phyloP scores from a whole-genome alignment of 1,140 invertebrate genomes.

The Diplogasteroides magnus region DNA sequence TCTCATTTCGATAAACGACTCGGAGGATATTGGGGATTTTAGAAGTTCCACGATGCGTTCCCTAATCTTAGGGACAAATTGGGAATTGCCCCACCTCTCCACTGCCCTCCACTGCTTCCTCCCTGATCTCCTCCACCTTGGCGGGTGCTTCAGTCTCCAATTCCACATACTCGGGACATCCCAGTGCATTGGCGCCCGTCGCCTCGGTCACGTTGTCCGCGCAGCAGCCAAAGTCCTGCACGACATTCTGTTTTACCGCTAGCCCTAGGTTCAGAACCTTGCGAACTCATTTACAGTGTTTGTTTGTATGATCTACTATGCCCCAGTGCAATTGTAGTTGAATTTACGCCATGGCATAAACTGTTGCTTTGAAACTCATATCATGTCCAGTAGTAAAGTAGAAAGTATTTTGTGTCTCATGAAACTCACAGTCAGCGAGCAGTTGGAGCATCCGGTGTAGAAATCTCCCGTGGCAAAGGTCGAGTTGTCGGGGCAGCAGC shows the following conservation, averaged over 20 bases:
- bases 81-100: slow-evolving; percentile 5
- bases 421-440: slow-evolving; percentile 48
- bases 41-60: not conserved
- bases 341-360: too few species aligned
- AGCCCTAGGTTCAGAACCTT: too few species aligned
- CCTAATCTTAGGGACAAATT: slow-evolving; percentile 19
- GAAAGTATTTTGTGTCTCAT: too few species aligned
- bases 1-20: too few species aligned
- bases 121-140: slow-evolving; percentile 37
- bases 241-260: not conserved
- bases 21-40: too few species aligned
- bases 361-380: too few species aligned
- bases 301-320: too few species aligned
- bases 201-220: slow-evolving; percentile 50
- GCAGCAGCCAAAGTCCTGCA: slow-evolving; percentile 52
- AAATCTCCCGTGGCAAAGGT: slow-evolving; percentile 72
- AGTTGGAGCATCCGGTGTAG: slow-evolving; percentile 68
- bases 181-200: slow-evolving; percentile 42
- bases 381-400: too few species aligned
- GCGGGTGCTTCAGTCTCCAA: slow-evolving; percentile 27
- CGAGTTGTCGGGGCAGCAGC: slow-evolving; percentile 64
- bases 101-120: slow-evolving; percentile 19
- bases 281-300: too few species aligned
- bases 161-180: slow-evolving; percentile 61
- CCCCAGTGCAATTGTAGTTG: too few species aligned